Conservation (phyloP, 2,888 invertebrate genomes). For the Amblyjoppa fuscipennis region DNA sequence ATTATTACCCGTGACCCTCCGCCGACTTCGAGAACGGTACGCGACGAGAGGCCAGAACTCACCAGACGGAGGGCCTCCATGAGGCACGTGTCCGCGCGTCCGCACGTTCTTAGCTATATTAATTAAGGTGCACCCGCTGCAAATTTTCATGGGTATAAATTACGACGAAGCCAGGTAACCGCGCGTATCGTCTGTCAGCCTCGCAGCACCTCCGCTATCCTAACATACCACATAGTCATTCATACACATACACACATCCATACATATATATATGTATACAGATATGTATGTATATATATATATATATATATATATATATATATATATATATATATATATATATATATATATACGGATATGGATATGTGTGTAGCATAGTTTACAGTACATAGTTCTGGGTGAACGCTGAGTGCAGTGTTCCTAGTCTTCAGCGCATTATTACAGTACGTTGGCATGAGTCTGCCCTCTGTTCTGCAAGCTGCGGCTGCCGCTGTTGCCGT, state of each 20-base stretch:
- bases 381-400: background rate
- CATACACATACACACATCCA: no score
- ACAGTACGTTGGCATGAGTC: constrained; percentile 29
- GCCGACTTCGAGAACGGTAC: constrained; percentile 1
- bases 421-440: constrained; percentile 44
- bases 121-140: constrained; percentile 69
- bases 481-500: background rate
- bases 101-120: constrained; percentile 69
- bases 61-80: constrained; percentile 40
- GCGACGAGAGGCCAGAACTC: constrained; percentile 16
- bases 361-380: background rate
- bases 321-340: background rate
- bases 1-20: constrained; percentile 68
- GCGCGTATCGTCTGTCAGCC: constrained; percentile 66
- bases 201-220: constrained; percentile 45
- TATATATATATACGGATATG: background rate
- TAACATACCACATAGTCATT: no score
- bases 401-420: constrained; percentile 16
- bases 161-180: constrained; percentile 67
- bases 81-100: constrained; percentile 71
- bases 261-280: no score
- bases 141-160: constrained; percentile 71
- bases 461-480: constrained; percentile 24
- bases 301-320: background rate
- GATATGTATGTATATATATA: no score